Evolutionary conservation across 2,113 vertebrate species (phyloP), one percentile per base, ranked within the genome.

Genomic region (Solea solea): DNA sequence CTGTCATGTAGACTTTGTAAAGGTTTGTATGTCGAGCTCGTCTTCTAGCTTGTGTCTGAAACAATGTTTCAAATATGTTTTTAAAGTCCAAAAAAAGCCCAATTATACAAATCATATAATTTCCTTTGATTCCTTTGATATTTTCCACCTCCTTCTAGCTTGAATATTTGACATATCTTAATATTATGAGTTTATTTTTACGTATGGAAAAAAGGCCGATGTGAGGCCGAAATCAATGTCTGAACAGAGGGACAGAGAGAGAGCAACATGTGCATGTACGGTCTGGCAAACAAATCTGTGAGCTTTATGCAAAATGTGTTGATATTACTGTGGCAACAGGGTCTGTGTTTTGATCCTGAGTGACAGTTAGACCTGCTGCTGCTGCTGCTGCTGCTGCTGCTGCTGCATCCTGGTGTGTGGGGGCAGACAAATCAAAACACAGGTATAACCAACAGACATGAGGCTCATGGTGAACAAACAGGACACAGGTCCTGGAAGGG

Each of bases 261-360:
- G 52, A 4, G 34, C 0, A 34, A 68, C 44, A 42, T 48, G 58
- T 58, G 45, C 60, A 62, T 66, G 65, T 83, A 56, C 83, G 63
- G 83, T 88, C 83, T 85, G 76, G 86, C 91, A 94, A 93, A 94
- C 92, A 95, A 95, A 95, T 94, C 94, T 89, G 91, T 90, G 84
- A 90, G 77, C 72, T 78, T 62, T 86, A 95, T 95, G 93, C 93
- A 95, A 95, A 94, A 90, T 11, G 4, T 89, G 84, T 86, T 87
- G 85, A 51, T 76, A 79, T 74, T 87, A 64, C 75, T 77, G 65
- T n/a, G 58, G 81, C 71, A 86, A 81, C 79, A 42, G 85, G 84
- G 87, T 74, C 81, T 21, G 55, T 21, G 55, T 72, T 72, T 72
- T 70, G 52, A 81, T 76, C 69, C 66, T 57, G 65, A 42, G 13